These are phyloP conservation scores for Oryctolagus cuniculus DNA, from an alignment of 2,113 vertebrate genomes.

Conservation along the genomic window mOryCun1.1 NC_091453.1:78322501-78323000, in stretches of 20 bases:
- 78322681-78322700: slow-evolving; percentile 18
- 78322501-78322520: background rate
- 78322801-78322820: no score
- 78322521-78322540: slow-evolving; percentile 26
- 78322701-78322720: background rate
- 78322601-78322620: background rate
- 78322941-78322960: background rate
- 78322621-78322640: background rate
- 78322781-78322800: no score
- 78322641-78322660: slow-evolving; percentile 27
- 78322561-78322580: slow-evolving; percentile 24
- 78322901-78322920: no score
- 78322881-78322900: no score
- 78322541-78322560: slow-evolving; percentile 12
- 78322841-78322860: no score
- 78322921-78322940: background rate
- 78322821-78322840: no score
- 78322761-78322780: no score
- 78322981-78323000: background rate
- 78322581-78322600: slow-evolving; percentile 37
- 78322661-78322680: slow-evolving; percentile 2
- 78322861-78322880: no score
- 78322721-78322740: slow-evolving; percentile 45
- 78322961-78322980: background rate
- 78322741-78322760: no score